Base-by-base conservation (phyloP, 1,140 invertebrate genomes). In the Aphidius ervi region DNA sequence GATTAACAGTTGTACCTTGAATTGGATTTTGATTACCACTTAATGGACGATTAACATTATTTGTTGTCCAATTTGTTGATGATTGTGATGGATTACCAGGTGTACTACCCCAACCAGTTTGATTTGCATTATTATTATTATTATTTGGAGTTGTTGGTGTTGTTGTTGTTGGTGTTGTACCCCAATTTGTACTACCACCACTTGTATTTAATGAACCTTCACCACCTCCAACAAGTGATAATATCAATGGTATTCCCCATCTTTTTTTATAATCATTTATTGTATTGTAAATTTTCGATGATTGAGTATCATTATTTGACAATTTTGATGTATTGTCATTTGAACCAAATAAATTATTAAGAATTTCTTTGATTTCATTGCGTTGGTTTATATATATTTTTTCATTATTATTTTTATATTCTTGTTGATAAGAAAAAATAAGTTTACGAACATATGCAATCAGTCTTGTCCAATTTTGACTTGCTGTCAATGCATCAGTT, bases 171-270 rank as follows among this genome's bases (percentile, higher is more conserved):
- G 87, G 86, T 46, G 86, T 84, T 52, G 87, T 84, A 48, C 87
- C 88, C 88, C 89, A 91, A 61, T 87, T 88, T n/a, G 84, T 78
- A 31, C 23, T 31, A 46, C 85, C 85, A 57, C 73, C 75, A 56
- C 85, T 85, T 66, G 84, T 87, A 72, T 88, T 90, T 52, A 91
- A 82, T 31, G 89, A 89, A 74, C 85, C 90, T 73, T 91, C 89
- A 45, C 89, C 90, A 37, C 90, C 89, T 49, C 90, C 90, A 48
- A 82, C 78, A n/a, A 92, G 79, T 57, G 88, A 82, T 62, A 88
- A 70, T 41, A 80, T 74, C 31, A 68, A 76, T 45, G 84, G 82
- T 20, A 86, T 83, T 45, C 84, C 85, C 86, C 84, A 88, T 47
- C 77, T 71, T 55, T 66, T 62, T 58, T 76, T 79, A 56, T 80